These are phyloP conservation scores for Pheosia gnoma DNA, from an alignment of 2,888 invertebrate genomes.

Conservation along the genomic window DNA sequence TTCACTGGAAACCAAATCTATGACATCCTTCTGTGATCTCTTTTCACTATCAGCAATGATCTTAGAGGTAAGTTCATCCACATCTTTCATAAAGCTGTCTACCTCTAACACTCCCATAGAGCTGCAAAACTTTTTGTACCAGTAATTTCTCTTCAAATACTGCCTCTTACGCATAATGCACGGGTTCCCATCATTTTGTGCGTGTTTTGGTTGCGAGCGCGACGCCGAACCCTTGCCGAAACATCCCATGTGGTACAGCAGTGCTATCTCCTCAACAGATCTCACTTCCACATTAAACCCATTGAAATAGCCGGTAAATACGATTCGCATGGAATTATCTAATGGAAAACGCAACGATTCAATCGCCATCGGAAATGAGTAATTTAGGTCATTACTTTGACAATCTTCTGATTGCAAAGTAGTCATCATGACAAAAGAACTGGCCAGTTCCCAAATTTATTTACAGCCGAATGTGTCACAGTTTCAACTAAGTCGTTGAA, in stretches of 20 bases:
- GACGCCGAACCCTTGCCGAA: conserved; percentile 90
- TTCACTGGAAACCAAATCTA: conserved; percentile 78
- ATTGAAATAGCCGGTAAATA: conserved; percentile 86
- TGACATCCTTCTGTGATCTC: conserved; percentile 61
- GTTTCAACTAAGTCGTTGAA: conserved; percentile 30
- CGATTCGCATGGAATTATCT: conserved; percentile 70
- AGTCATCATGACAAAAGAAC: conserved; percentile 73
- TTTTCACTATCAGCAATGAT: conserved; percentile 57
- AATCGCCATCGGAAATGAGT: conserved; percentile 63
- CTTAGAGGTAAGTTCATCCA: conserved; percentile 58
- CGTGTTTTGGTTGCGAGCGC: conserved; percentile 78
- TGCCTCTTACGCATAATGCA: conserved; percentile 85
- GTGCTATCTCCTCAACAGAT: conserved; percentile 83
- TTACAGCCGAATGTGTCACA: conserved; percentile 61
- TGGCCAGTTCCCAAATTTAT: conserved; percentile 73
- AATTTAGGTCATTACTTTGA: conserved; percentile 76
- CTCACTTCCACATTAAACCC: conserved; percentile 87
- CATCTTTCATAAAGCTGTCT: conserved; percentile 60
- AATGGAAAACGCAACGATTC: conserved; percentile 75
- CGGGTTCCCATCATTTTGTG: conserved; percentile 62
- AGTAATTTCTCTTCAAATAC: conserved; percentile 83
- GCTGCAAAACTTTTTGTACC: conserved; percentile 73
- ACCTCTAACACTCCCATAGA: conserved; percentile 41
- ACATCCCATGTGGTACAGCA: conserved; percentile 88
- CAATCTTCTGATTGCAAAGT: conserved; percentile 74